phyloP scores from a whole-genome alignment of 2,797 vertebrate genomes.

The Propithecus perrieri region DNA sequence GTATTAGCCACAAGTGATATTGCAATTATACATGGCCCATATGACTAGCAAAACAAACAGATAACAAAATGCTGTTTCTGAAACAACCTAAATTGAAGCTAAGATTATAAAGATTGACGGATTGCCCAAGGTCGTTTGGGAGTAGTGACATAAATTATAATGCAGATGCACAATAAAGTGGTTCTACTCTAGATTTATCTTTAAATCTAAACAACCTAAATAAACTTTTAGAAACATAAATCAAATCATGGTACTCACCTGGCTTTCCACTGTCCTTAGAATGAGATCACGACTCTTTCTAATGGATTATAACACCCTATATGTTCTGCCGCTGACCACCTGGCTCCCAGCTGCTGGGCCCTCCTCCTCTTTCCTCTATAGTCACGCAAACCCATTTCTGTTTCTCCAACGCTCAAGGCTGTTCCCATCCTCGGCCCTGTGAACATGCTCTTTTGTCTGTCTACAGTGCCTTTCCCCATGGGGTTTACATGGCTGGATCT shows the following conservation, averaged over 20 bases:
- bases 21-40: background rate
- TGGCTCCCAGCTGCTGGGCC: rapidly evolving
- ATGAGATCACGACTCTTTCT: too few species aligned
- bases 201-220: background rate
- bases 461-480: rapidly evolving
- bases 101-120: background rate
- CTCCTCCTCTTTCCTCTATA: rapidly evolving
- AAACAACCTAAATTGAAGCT: background rate
- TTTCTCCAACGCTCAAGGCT: rapidly evolving
- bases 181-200: background rate
- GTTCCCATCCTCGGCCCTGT: rapidly evolving
- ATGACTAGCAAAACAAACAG: background rate
- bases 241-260: background rate
- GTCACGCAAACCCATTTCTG: rapidly evolving
- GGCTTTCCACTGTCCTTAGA: background rate
- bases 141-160: background rate
- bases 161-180: background rate
- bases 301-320: rapidly evolving
- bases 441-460: background rate
- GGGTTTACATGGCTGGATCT: background rate
- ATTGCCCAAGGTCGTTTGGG: background rate
- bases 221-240: background rate
- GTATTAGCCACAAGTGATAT: background rate
- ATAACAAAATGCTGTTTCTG: background rate
- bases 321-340: background rate